Percentiles rank a stretch among this genome's conserved stretches.
phyloP scores from a whole-genome alignment of 2,888 invertebrate genomes.

The Clanis bilineata region DNA sequence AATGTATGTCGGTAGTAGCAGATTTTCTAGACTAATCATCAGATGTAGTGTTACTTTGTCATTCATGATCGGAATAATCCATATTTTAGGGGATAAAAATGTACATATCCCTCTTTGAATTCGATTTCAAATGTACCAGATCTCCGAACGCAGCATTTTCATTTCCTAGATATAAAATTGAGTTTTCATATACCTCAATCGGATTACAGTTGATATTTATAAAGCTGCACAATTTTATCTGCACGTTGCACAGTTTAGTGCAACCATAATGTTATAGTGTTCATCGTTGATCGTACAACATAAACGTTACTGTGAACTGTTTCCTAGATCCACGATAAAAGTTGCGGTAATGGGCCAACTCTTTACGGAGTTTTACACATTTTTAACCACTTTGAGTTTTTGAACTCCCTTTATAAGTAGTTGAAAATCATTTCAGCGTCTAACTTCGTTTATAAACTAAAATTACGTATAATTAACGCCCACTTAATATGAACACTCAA shows the following conservation, averaged over 20 bases:
- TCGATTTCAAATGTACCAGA: neutral
- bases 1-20: too few species aligned
- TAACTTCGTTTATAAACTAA: conserved; percentile 29
- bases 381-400: conserved; percentile 33
- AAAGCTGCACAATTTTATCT: neutral
- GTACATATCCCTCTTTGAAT: too few species aligned
- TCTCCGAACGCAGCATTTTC: neutral
- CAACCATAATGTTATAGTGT: neutral
- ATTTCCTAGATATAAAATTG: neutral
- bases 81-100: too few species aligned
- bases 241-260: conserved; percentile 5
- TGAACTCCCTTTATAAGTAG: conserved; percentile 34
- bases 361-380: conserved; percentile 32
- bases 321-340: conserved; percentile 1
- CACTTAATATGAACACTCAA: conserved; percentile 27
- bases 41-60: too few species aligned
- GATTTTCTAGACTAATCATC: too few species aligned
- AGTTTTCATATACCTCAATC: neutral
- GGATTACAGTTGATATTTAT: conserved; percentile 12
- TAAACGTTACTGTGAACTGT: conserved; percentile 5
- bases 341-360: conserved; percentile 33
- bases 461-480: conserved; percentile 24
- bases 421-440: conserved; percentile 32
- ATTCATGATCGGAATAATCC: too few species aligned
- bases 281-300: conserved; percentile 6